Base-by-base conservation (phyloP, 2,113 vertebrate genomes). In the Halichoeres trimaculatus region DNA sequence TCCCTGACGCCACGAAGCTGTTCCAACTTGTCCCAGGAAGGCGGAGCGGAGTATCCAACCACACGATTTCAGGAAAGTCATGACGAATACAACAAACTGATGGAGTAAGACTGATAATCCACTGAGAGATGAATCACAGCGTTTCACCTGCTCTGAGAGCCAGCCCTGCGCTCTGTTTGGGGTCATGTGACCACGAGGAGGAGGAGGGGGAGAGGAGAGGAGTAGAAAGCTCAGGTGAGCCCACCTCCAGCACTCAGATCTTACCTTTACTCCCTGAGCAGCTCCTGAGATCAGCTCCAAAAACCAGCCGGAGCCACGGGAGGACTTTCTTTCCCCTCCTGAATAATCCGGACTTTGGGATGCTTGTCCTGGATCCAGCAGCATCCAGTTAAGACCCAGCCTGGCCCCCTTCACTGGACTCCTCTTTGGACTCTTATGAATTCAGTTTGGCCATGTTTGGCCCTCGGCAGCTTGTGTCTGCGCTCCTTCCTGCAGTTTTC, bases 401-500 rank as follows among this genome's bases (percentile, higher is more conserved):
- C 56, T 56, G 70, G 81, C 56, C 69, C 5, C 52, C 81, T 75
- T 47, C 51, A 62, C 24, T 36, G 67, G 78, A 65, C 30, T 64
- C 62, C 45, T 41, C 5, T 30, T 40, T 78, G 74, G 81, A 80
- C 61, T 68, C 22, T 43, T 45, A 48, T 57, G 57, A 43, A 7
- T 43, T 57, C 30, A 4, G 3, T 30, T 3, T 67, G 84, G 90
- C 85, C 78, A 96, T 96, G 95, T 96, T 95, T 73, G 85, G 91
- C 69, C 76, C 94, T 2, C 89, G 92, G 14, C 93, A 94, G 38
- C 85, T 93, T 75, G 71, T 94, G 40, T 92, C 95, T 1, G 82
- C 93, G 52, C 88, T 94, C 16, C 80, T 93, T 38, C 87, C 94
- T 48, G 91, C 92, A 12, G 64, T 95, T 61, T 91, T 95, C 75